These are phyloP conservation scores for Acrobasis suavella DNA, from an alignment of 2,888 invertebrate species.

Conservation along the genomic window DNA sequence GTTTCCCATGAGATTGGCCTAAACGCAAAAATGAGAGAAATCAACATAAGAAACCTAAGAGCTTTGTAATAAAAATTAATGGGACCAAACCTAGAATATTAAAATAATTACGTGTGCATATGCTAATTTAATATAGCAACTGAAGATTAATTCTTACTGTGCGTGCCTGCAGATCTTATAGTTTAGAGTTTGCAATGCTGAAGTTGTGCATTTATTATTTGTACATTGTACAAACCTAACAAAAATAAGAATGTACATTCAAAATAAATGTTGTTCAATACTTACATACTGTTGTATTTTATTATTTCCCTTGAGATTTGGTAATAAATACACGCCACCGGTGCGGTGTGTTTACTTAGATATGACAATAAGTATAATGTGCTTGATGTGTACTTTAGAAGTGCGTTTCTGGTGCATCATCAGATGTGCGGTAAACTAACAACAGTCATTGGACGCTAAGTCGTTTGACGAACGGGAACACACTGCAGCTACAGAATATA, in stretches of 20 bases:
- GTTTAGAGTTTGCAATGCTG: conserved; percentile 72
- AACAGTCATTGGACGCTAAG: too few species aligned
- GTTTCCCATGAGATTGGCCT: conserved; percentile 23
- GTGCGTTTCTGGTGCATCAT: too few species aligned
- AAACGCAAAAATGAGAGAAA: conserved; percentile 19
- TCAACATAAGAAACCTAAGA: conserved; percentile 31
- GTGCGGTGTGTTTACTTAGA: too few species aligned
- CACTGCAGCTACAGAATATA: too few species aligned
- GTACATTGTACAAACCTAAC: conserved; percentile 74
- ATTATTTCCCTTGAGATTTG: neutral
- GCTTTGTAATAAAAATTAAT: conserved; percentile 53
- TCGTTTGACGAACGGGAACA: too few species aligned
- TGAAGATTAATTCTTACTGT: conserved; percentile 27
- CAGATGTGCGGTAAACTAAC: too few species aligned
- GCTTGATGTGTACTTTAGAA: too few species aligned
- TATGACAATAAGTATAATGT: too few species aligned
- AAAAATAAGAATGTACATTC: conserved; percentile 75
- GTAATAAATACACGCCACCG: too few species aligned
- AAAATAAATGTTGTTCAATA: conserved; percentile 78
- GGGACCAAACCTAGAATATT: conserved; percentile 68
- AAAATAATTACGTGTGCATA: conserved; percentile 51
- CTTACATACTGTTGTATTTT: conserved; percentile 30
- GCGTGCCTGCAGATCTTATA: conserved; percentile 59
- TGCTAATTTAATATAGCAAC: conserved; percentile 46
- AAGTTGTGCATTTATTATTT: conserved; percentile 82